Percentiles rank a stretch among this genome's conserved stretches.
phyloP scores from a whole-genome alignment of 2,888 invertebrate species.

The Melieria crassipennis region DNA sequence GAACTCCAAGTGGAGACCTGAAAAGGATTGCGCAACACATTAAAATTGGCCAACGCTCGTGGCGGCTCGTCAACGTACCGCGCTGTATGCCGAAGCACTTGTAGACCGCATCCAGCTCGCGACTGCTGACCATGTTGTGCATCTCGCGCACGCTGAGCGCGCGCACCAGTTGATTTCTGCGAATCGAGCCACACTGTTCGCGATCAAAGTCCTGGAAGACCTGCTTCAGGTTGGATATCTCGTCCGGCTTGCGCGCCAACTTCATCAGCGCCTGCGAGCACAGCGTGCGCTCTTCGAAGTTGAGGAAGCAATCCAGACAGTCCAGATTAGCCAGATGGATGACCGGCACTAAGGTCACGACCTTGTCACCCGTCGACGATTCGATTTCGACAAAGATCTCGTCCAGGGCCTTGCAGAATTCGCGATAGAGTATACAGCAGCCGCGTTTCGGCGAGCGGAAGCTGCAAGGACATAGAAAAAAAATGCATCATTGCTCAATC shows the following conservation, averaged over 20 bases:
- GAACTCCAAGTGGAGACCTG: slow-evolving; percentile 69
- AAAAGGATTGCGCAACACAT: not conserved
- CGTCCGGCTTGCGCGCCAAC: slow-evolving; percentile 73
- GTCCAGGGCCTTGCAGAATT: slow-evolving; percentile 76
- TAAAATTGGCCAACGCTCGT: not conserved
- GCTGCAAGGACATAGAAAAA: slow-evolving; percentile 59
- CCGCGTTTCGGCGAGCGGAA: slow-evolving; percentile 73
- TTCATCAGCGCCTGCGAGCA: slow-evolving; percentile 76
- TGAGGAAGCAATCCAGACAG: slow-evolving; percentile 72
- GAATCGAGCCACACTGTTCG: slow-evolving; percentile 74
- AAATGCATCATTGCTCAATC: not conserved
- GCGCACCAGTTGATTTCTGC: slow-evolving; percentile 73
- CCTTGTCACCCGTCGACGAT: slow-evolving; percentile 73
- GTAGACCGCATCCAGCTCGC: slow-evolving; percentile 76
- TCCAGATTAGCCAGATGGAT: slow-evolving; percentile 76
- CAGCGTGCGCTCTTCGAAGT: slow-evolving; percentile 76
- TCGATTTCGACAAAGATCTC: slow-evolving; percentile 75
- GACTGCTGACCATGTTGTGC: slow-evolving; percentile 72
- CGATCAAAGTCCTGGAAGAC: slow-evolving; percentile 78
- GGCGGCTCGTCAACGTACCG: slow-evolving; percentile 58
- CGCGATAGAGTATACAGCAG: slow-evolving; percentile 73
- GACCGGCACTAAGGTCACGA: slow-evolving; percentile 75
- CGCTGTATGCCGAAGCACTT: slow-evolving; percentile 79
- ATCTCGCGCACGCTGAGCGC: slow-evolving; percentile 74
- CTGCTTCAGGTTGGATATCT: slow-evolving; percentile 75